A percentile compares a stretch with the other conserved stretches of the same genome.
phyloP scores from a whole-genome alignment of 2,797 vertebrate species.

The Intellagama lesueurii region DNA sequence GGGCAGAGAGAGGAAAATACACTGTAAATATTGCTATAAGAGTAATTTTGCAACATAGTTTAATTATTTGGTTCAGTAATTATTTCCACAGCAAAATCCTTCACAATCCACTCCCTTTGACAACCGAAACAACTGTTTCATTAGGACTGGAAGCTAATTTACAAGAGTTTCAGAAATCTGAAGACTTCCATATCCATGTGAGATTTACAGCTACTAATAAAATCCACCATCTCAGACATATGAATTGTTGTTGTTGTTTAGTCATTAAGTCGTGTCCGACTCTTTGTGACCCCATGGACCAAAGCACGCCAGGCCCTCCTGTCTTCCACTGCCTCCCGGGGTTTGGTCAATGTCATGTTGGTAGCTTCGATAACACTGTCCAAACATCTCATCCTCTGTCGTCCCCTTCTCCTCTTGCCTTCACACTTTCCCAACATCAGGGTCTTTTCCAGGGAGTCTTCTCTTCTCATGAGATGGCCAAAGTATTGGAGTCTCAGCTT shows the following conservation, averaged over 20 bases:
- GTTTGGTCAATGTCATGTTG: too few species aligned
- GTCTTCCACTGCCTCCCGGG: too few species aligned
- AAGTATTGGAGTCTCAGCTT: too few species aligned
- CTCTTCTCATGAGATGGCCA: too few species aligned
- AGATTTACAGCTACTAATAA: slow-evolving; percentile 81
- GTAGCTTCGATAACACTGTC: too few species aligned
- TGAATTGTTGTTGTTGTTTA: slow-evolving; percentile 50
- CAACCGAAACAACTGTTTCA: slow-evolving; percentile 80
- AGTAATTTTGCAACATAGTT: slow-evolving; percentile 72
- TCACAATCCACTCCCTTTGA: slow-evolving; percentile 72
- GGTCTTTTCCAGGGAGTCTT: too few species aligned
- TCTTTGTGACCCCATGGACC: too few species aligned
- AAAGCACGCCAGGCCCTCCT: too few species aligned
- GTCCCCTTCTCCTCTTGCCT: too few species aligned
- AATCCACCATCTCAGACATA: slow-evolving; percentile 65
- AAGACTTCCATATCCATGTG: slow-evolving; percentile 73
- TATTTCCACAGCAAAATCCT: slow-evolving; percentile 75
- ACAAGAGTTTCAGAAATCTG: slow-evolving; percentile 79
- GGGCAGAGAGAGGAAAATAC: slow-evolving; percentile 66
- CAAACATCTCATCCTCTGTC: too few species aligned
- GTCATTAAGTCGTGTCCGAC: too few species aligned
- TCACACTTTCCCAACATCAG: too few species aligned
- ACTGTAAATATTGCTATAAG: slow-evolving; percentile 74
- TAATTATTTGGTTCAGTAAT: slow-evolving; percentile 85
- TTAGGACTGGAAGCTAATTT: slow-evolving; percentile 78